Evolutionary conservation across 1,140 invertebrate species (phyloP).

Genomic region (Probaryconus sp.): DNA sequence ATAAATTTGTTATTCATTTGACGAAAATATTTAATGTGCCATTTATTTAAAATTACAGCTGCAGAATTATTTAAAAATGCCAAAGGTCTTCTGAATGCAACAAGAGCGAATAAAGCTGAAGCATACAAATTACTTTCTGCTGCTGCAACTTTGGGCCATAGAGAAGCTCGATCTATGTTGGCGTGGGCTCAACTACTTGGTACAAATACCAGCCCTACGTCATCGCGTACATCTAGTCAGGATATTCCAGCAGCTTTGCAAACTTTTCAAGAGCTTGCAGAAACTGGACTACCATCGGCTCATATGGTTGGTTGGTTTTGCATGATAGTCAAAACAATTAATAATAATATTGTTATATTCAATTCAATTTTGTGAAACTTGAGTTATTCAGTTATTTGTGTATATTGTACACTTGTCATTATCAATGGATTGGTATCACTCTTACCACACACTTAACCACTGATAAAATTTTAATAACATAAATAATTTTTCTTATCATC

Average conservation of each 20-base stretch:
- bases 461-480: too few relatives aligned
- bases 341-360: constrained; percentile 29
- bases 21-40: not conserved
- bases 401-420: too few relatives aligned
- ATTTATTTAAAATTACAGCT: constrained; percentile 73
- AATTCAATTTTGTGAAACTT: too few relatives aligned
- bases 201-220: constrained; percentile 77
- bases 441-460: too few relatives aligned
- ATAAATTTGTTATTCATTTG: not conserved
- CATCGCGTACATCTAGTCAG: constrained; percentile 80
- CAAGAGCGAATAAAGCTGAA: constrained; percentile 81
- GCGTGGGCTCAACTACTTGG: constrained; percentile 94
- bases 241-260: constrained; percentile 86
- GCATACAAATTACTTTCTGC: constrained; percentile 84
- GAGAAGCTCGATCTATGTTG: constrained; percentile 87
- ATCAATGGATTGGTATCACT: too few relatives aligned
- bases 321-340: not conserved
- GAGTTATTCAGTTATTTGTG: too few relatives aligned
- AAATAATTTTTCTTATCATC: too few relatives aligned
- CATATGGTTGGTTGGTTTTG: constrained; percentile 85
- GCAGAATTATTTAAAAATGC: constrained; percentile 84
- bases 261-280: constrained; percentile 88
- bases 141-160: constrained; percentile 89
- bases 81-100: constrained; percentile 82
- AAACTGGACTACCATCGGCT: constrained; percentile 89